phyloP scores from a whole-genome alignment of 2,888 invertebrate species.

The Drosophila paracracens region DNA sequence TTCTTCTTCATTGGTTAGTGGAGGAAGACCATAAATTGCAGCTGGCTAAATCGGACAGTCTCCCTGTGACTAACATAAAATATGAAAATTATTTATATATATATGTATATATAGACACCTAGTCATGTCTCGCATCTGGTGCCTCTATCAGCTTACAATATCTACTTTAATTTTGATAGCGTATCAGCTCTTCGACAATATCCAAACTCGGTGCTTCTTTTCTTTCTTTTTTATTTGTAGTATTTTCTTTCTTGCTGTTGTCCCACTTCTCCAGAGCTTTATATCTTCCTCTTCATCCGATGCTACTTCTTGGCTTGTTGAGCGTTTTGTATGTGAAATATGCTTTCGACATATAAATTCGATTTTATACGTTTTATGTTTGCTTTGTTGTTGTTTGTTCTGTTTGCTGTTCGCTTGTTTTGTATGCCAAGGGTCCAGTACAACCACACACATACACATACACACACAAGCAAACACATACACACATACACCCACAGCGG shows the following conservation, averaged over 20 bases:
- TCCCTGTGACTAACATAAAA: not conserved
- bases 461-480: slow-evolving; percentile 7
- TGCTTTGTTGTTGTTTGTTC: slow-evolving; percentile 37
- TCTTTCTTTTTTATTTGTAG: not conserved
- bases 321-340: slow-evolving; percentile 68
- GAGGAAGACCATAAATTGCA: not conserved
- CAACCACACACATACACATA: slow-evolving; percentile 20
- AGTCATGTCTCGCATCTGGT: not conserved
- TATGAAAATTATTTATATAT: not conserved
- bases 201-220: not conserved
- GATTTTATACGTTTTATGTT: slow-evolving; percentile 77
- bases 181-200: slow-evolving; percentile 2
- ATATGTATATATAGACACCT: not conserved
- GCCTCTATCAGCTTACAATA: not conserved
- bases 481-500: slow-evolving; percentile 15
- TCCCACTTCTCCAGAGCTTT: slow-evolving; percentile 11
- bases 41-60: not conserved
- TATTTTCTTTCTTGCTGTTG: slow-evolving; percentile 6
- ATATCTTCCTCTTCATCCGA: not conserved
- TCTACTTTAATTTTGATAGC: not conserved
- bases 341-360: slow-evolving; percentile 78
- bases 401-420: slow-evolving; percentile 61
- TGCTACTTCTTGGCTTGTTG: slow-evolving; percentile 28
- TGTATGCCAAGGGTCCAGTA: slow-evolving; percentile 64
- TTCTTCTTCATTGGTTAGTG: not conserved